A percentile compares a stretch with the other conserved stretches of the same genome.
Conservation (phyloP, 2,113 vertebrate species). For the Myxocyprinus asiaticus region DNA sequence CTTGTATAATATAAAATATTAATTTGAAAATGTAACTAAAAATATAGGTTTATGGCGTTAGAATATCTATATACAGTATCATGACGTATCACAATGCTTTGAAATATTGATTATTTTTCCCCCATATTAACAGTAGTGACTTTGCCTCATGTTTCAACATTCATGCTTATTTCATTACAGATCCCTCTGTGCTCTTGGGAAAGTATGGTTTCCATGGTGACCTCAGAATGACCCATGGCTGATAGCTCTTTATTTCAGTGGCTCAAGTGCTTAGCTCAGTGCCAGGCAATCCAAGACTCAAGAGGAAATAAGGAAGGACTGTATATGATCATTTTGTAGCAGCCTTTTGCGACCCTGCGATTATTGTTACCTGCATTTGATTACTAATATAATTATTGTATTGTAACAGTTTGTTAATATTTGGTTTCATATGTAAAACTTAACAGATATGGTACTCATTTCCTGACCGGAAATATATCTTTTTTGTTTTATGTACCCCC, state of each 20-base stretch:
- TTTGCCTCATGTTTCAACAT: background rate
- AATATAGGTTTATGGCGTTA: no score
- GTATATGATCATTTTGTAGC: slow-evolving; percentile 40
- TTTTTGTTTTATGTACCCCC: slow-evolving; percentile 14
- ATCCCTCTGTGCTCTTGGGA: slow-evolving; percentile 56
- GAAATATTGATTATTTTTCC: no score
- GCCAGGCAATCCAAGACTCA: slow-evolving; percentile 49
- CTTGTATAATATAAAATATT: no score
- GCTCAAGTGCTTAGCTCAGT: background rate
- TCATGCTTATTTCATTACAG: slow-evolving; percentile 60
- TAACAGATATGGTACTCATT: slow-evolving; percentile 54
- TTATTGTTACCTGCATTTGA: slow-evolving; percentile 55
- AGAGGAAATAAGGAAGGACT: slow-evolving; percentile 41
- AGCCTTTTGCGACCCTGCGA: slow-evolving; percentile 44
- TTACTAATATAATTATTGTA: slow-evolving; percentile 58
- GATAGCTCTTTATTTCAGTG: slow-evolving; percentile 42
- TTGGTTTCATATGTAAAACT: slow-evolving; percentile 63
- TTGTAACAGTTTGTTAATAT: slow-evolving; percentile 65
- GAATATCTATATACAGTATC: no score
- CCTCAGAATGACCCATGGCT: slow-evolving; percentile 46
- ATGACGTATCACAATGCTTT: no score
- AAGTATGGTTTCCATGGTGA: slow-evolving; percentile 61
- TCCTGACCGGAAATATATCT: slow-evolving; percentile 41
- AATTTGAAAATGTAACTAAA: no score
- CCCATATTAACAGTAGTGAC: no score